Base-by-base conservation (phyloP, 2,113 vertebrate genomes). In the Oncorhynchus nerka region DNA sequence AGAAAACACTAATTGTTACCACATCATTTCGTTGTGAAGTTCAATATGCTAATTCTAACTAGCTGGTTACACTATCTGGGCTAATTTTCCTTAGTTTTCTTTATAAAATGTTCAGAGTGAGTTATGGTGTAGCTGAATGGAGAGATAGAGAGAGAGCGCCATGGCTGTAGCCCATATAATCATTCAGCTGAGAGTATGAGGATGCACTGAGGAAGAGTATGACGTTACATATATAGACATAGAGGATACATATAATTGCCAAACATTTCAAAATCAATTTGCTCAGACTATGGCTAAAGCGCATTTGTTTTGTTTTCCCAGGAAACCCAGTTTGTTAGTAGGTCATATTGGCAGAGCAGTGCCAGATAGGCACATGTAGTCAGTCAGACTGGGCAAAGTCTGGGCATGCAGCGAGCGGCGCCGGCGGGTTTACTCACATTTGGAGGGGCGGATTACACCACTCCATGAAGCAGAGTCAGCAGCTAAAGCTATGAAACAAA, bases 341-440 rank as follows among this genome's bases (percentile, higher is more conserved):
- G 59, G 59, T 22, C n/a, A 62, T 62, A 22, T 9, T 62, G 19
- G 59, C 59, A 62, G 19, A 62, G 19, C 19, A 19, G 71, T 49
- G 22, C 16, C 55, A 39, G 67, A 13, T 4, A 15, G 61, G 19
- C 26, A 48, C 49, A 51, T n/a, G 74, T 64, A 68, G 30, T 66
- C 13, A 55, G 39, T 45, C 8, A 49, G 61, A 5, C 51, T 0
- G 22, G 5, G 16, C 22, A 39, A 2, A 1, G 65, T 34, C 74
- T 66, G 0, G 26, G 70, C 19, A 16, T 24, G 77, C 45, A 79
- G 81, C n/a, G 8, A 66, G 39, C 39, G 4, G n/a, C 26, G 0
- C 75, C 68, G 9, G 39, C 22, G 0, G 75, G 67, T 82, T 2
- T 94, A 97, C 97, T 98, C 90, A 98, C 97, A 96, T 92, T 94